Conservation (phyloP, 2,797 vertebrate species). For the Melopsittacus undulatus region DNA sequence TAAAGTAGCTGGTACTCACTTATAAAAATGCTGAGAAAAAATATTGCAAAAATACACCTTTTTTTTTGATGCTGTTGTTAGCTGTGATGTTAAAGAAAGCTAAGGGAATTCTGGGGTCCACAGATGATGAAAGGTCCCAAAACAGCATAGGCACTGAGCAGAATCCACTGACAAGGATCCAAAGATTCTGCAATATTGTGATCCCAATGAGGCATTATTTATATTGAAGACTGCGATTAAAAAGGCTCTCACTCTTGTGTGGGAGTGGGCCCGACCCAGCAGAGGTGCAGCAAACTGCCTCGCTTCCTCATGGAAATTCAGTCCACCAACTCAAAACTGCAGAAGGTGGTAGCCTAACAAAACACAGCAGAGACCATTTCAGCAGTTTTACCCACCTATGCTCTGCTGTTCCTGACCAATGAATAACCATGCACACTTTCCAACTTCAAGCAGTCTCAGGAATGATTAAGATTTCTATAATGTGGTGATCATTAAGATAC, state of each 20-base stretch:
- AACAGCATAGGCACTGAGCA: not conserved
- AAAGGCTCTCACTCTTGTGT: not conserved
- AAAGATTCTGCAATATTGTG: not conserved
- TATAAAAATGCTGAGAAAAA: not conserved
- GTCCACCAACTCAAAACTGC: constrained; percentile 1
- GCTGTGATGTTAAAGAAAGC: not conserved
- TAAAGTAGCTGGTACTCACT: not conserved
- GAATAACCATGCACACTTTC: not conserved
- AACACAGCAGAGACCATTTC: constrained; percentile 13
- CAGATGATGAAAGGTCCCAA: not conserved
- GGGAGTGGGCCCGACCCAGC: not conserved
- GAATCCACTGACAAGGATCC: not conserved
- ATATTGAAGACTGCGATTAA: not conserved
- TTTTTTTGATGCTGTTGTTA: not conserved
- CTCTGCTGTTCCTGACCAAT: not conserved
- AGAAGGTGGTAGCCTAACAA: not conserved
- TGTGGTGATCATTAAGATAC: not conserved
- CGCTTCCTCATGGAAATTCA: constrained; percentile 15
- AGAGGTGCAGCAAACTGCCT: not conserved
- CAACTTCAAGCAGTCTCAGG: not conserved
- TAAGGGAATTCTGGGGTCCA: not conserved
- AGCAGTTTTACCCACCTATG: not conserved
- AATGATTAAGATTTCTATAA: not conserved
- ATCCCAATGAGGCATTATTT: not conserved
- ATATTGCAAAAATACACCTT: not conserved